phyloP scores from a whole-genome alignment of 2,113 vertebrate genomes.

The Isurus oxyrinchus region DNA sequence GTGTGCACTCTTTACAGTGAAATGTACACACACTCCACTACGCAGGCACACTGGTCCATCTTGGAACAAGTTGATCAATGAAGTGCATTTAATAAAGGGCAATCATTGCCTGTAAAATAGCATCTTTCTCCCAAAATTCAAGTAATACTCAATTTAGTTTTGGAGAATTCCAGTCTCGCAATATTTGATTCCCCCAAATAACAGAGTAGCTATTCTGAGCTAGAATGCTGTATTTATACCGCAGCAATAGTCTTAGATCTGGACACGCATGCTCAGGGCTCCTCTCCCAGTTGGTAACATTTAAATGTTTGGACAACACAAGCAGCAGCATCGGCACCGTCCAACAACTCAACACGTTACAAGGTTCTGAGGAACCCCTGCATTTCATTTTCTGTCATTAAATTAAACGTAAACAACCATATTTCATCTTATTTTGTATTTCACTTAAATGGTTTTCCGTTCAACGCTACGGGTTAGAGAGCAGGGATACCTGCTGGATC shows the following conservation, averaged over 20 bases:
- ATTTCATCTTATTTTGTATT: background rate
- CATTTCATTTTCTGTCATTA: background rate
- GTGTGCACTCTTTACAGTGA: background rate
- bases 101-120: background rate
- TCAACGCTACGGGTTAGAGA: background rate
- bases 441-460: background rate
- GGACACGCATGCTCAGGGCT: background rate
- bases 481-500: background rate
- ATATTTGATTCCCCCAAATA: background rate
- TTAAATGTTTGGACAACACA: background rate
- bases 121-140: background rate
- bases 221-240: background rate
- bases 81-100: background rate
- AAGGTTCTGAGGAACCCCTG: background rate
- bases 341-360: background rate
- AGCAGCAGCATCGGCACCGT: background rate
- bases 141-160: background rate
- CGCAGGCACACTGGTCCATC: background rate
- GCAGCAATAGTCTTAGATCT: background rate
- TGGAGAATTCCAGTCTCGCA: background rate
- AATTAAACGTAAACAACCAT: background rate
- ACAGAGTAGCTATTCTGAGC: background rate
- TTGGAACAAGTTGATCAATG: background rate
- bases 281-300: background rate
- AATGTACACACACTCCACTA: background rate